phyloP scores from a whole-genome alignment of 2,113 vertebrate genomes.

The Psilopogon haemacephalus region DNA sequence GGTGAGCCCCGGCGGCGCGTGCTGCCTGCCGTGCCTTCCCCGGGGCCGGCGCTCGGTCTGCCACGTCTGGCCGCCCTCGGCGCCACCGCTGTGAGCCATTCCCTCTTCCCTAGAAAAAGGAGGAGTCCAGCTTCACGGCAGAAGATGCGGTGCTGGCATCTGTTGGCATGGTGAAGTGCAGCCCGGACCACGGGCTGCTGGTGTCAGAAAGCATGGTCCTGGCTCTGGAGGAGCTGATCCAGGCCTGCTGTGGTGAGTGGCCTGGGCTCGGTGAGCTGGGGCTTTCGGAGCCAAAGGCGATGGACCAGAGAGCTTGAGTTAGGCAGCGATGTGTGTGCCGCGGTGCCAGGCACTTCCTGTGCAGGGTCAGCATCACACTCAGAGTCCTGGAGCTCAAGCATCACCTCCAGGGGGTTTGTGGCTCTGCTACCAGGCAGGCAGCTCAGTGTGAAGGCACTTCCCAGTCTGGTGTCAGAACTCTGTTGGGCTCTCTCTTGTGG shows the following conservation, averaged over 20 bases:
- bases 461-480: fast-evolving
- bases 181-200: conserved; percentile 55
- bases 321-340: fast-evolving
- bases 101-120: conserved; percentile 25
- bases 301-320: fast-evolving
- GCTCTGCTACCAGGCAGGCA: not conserved
- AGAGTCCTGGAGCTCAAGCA: too few relatives aligned
- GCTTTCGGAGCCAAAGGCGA: too few relatives aligned
- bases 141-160: conserved; percentile 74
- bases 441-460: not conserved
- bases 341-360: fast-evolving
- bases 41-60: fast-evolving
- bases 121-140: not conserved
- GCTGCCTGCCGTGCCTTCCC: too few relatives aligned
- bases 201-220: conserved; percentile 71
- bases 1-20: not conserved
- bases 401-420: not conserved
- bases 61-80: fast-evolving
- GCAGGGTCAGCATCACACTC: too few relatives aligned
- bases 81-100: fast-evolving
- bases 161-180: conserved; percentile 78
- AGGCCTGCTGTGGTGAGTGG: conserved; percentile 81
- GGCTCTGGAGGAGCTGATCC: conserved; percentile 77
- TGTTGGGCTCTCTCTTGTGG: not conserved
- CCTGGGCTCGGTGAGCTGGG: fast-evolving